Evolutionary conservation across 2,113 vertebrate genomes (phyloP).

Genomic region (Channa maculata): DNA sequence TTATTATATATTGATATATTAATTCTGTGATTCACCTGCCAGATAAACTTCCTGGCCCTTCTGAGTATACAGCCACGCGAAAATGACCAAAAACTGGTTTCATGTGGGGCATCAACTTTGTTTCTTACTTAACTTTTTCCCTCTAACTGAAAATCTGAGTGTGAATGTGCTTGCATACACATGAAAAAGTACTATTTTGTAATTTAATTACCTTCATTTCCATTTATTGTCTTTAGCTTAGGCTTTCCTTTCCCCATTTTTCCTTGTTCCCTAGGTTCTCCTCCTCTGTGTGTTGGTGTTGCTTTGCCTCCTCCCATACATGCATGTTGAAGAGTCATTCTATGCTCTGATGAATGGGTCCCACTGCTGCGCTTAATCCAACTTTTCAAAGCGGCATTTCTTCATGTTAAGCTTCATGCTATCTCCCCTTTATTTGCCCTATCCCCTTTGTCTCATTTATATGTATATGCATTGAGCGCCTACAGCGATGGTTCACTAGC

Average conservation of each 20-base stretch:
- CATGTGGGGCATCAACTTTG: constrained; percentile 37
- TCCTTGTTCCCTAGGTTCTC: not conserved
- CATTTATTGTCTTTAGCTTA: constrained; percentile 1
- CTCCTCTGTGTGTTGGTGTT: constrained; percentile 11
- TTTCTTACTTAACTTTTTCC: constrained; percentile 6
- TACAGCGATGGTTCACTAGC: constrained; percentile 73
- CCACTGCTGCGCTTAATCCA: constrained; percentile 74
- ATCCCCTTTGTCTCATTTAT: constrained; percentile 68
- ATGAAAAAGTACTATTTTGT: not conserved
- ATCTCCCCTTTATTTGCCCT: constrained; percentile 56
- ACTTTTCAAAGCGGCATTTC: constrained; percentile 64
- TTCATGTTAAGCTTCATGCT: constrained; percentile 74
- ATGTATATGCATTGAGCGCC: constrained; percentile 77
- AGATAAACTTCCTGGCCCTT: no score
- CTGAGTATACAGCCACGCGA: no score
- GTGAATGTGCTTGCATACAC: not conserved
- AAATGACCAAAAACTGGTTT: not conserved
- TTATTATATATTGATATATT: no score
- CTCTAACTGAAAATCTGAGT: not conserved
- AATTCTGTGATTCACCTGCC: no score
- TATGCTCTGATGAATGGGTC: constrained; percentile 45
- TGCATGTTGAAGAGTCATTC: constrained; percentile 46
- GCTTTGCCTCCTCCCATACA: constrained; percentile 36
- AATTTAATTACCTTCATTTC: constrained; percentile 28
- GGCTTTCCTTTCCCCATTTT: not conserved